Evolutionary conservation across 53 echinoderm and acorn worm species (phyloP), one percentile per base, ranked within the genome.

Genomic region (Luidia sarsii): DNA sequence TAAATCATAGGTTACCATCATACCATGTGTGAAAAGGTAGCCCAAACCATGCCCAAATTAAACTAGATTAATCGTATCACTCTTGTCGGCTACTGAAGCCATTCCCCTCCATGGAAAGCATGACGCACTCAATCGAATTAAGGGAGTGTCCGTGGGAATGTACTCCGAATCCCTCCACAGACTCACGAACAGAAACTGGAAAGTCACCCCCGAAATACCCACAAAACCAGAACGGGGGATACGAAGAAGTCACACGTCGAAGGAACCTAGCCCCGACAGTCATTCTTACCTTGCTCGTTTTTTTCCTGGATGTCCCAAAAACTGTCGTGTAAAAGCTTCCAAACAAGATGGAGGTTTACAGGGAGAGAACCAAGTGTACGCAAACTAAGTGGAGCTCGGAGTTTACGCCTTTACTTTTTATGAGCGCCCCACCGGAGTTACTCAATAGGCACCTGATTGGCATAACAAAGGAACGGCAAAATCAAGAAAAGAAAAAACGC

Each of bases 391-490:
- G 20, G 67, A 48, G 67, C 7, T 43, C 46, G 48, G 29, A 31
- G 29, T 45, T 15, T 2, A 50, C 29, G 2, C 0, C 14, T 50
- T 49, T 50, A 30, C 16, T 18, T 31, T 2, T 61, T 48, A 46
- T 38, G 30, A 21, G 45, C 41, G 9, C 14, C 33, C 28, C 45
- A n/a, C 6, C n/a, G 33, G 21, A 20, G 46, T 1, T 9, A 24
- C n/a, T 30, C 48, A 61, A 77, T 32, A 21, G 32, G 32, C 18
- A 27, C 23, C 75, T 77, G 48, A 45, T 77, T 61, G 46, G 77
- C 59, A 77, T 77, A 77, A 61, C 77, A 77, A 48, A 60, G 21
- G 46, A 29, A 7, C 1, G 3, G 54, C 51, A 14, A n/a, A 38
- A 35, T 32, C 39, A 15, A 45, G 41, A 43, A 48, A 33, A 29